Conservation (phyloP, 2,888 invertebrate genomes). For the Hypselothyrea guttata region DNA sequence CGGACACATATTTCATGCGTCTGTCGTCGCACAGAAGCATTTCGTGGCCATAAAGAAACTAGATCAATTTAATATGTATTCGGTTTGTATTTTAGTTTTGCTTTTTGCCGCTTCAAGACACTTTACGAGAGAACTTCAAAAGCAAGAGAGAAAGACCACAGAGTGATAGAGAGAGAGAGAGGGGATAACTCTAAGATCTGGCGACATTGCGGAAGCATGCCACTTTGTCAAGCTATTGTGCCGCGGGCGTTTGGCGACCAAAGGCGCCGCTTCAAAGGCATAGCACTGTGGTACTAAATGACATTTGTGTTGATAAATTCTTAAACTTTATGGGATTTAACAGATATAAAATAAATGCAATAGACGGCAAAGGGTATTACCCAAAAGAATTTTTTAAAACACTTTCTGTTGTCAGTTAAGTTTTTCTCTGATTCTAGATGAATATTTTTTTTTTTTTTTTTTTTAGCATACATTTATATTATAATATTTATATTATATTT, state of each 20-base stretch:
- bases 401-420: too few relatives aligned
- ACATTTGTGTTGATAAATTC: not conserved
- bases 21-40: slow-evolving; percentile 67
- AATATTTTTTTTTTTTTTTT: too few relatives aligned
- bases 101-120: slow-evolving; percentile 1
- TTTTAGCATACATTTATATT: too few relatives aligned
- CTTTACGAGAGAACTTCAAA: not conserved
- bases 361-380: too few relatives aligned
- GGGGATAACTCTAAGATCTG: slow-evolving; percentile 34
- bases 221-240: slow-evolving; percentile 74
- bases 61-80: slow-evolving; percentile 76
- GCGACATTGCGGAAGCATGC: slow-evolving; percentile 76
- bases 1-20: slow-evolving; percentile 68
- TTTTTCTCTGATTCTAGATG: too few relatives aligned
- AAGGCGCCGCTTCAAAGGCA: slow-evolving; percentile 60
- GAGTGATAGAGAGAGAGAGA: slow-evolving; percentile 7
- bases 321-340: too few relatives aligned
- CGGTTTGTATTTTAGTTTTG: slow-evolving; percentile 38
- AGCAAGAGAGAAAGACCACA: not conserved
- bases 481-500: too few relatives aligned
- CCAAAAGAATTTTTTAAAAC: too few relatives aligned
- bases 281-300: slow-evolving; percentile 1
- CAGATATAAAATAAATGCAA: too few relatives aligned
- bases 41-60: slow-evolving; percentile 74
- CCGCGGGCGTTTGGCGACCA: slow-evolving; percentile 68